Conservation (phyloP, 2,113 vertebrate genomes). For the Alces alces region DNA sequence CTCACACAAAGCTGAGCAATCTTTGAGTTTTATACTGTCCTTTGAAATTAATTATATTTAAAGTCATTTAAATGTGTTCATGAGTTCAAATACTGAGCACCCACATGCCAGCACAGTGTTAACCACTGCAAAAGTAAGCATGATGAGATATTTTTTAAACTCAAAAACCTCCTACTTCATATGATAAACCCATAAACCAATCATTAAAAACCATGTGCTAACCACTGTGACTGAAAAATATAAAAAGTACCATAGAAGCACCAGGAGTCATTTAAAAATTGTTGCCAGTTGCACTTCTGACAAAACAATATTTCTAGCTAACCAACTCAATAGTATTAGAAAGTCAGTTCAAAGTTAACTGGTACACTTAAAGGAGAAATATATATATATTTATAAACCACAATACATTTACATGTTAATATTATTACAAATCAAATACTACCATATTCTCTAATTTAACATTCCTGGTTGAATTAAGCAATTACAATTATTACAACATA, state of each 20-base stretch:
- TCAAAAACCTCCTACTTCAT: neutral
- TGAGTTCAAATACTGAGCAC: constrained; percentile 8
- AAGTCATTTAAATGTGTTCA: constrained; percentile 50
- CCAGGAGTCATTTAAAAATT: neutral
- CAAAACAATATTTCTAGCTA: constrained; percentile 16
- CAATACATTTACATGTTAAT: neutral
- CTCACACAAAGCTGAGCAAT: constrained; percentile 80
- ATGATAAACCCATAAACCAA: neutral
- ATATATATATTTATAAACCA: neutral
- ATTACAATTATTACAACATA: neutral
- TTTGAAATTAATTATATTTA: constrained; percentile 77
- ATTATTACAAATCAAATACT: neutral
- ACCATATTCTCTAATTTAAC: neutral
- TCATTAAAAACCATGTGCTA: neutral
- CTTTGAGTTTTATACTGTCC: constrained; percentile 92
- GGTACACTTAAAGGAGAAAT: neutral
- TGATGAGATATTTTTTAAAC: neutral
- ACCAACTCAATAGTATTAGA: constrained; percentile 4
- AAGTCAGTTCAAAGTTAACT: constrained; percentile 20
- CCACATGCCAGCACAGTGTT: neutral
- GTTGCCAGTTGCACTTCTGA: neutral
- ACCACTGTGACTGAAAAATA: constrained; percentile 1
- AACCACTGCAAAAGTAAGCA: constrained; percentile 27
- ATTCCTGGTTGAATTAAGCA: constrained; percentile 25
- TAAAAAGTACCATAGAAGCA: neutral